phyloP scores from a whole-genome alignment of 2,113 vertebrate genomes.

The Macrotus californicus region DNA sequence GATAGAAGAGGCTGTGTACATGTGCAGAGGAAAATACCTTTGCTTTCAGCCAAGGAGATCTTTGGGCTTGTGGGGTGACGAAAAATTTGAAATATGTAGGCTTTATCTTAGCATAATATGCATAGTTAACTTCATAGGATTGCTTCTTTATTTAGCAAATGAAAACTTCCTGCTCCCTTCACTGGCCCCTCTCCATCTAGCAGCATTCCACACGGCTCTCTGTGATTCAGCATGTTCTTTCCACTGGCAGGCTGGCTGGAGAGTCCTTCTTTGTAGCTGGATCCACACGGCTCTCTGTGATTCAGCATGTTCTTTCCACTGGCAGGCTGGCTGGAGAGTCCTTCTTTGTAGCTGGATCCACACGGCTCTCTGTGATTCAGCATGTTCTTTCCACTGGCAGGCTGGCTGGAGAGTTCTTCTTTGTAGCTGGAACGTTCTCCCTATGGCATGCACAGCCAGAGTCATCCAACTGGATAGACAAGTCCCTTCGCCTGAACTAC shows the following conservation, averaged over 20 bases:
- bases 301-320: constrained; percentile 44
- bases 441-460: background rate
- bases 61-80: background rate
- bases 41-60: constrained; percentile 32
- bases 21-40: background rate
- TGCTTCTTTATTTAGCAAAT: constrained; percentile 41
- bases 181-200: background rate
- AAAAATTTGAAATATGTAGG: background rate
- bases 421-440: background rate
- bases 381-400: constrained; percentile 36
- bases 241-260: background rate
- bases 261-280: too few species aligned
- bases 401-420: background rate
- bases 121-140: background rate
- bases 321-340: background rate
- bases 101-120: constrained; percentile 2
- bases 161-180: background rate
- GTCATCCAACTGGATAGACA: background rate
- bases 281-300: background rate
- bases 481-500: background rate
- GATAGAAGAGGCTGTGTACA: background rate
- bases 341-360: too few species aligned
- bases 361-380: background rate
- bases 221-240: constrained; percentile 44
- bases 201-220: background rate